phyloP scores from a whole-genome alignment of 2,797 vertebrate species.

The Coregonus suidteri region DNA sequence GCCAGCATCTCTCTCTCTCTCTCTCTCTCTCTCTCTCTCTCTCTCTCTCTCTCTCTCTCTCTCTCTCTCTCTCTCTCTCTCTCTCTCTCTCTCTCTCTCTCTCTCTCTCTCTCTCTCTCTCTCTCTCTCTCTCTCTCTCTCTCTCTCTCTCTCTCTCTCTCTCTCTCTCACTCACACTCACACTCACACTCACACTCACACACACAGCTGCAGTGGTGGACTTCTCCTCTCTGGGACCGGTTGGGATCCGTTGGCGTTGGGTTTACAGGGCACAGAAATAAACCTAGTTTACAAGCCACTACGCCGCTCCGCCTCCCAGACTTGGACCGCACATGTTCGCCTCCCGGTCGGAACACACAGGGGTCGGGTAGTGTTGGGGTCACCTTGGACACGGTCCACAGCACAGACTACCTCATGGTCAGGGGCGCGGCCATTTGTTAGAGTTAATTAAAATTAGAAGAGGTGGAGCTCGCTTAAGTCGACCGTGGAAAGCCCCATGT shows the following conservation, averaged over 20 bases:
- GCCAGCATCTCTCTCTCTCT: neutral
- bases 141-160: too few relatives aligned
- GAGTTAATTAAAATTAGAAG: constrained; percentile 27
- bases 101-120: neutral
- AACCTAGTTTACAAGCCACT: constrained; percentile 26
- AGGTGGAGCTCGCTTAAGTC: neutral
- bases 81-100: too few relatives aligned
- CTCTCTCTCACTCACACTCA: constrained; percentile 11
- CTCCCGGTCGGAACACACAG: neutral
- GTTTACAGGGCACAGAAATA: constrained; percentile 58
- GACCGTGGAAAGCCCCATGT: neutral
- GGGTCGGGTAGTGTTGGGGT: constrained; percentile 13
- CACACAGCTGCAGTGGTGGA: constrained; percentile 14
- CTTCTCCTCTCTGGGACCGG: neutral
- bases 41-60: neutral
- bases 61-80: too few relatives aligned
- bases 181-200: constrained; percentile 25
- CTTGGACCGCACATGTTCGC: constrained; percentile 9
- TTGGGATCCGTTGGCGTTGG: constrained; percentile 35
- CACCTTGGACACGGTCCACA: constrained; percentile 12
- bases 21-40: neutral
- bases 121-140: too few relatives aligned
- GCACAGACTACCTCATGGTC: constrained; percentile 17
- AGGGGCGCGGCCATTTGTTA: constrained; percentile 34
- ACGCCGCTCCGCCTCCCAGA: constrained; percentile 10